Conservation (phyloP, 2,888 invertebrate genomes). For the Drosophila rubida region DNA sequence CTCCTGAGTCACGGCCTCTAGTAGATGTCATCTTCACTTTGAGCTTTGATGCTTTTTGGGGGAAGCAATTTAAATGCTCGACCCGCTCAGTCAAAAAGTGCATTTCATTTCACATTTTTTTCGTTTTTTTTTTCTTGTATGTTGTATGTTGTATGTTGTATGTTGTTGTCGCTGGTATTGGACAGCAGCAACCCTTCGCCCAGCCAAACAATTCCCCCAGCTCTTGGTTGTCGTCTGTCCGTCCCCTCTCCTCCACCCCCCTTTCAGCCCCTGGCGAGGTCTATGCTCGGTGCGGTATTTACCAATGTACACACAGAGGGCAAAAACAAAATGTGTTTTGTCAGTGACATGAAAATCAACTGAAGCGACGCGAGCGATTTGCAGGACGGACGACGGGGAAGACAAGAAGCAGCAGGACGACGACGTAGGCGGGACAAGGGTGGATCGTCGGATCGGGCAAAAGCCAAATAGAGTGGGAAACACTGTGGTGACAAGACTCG, state of each 20-base stretch:
- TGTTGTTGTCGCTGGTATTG: neutral
- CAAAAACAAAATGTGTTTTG: conserved; percentile 66
- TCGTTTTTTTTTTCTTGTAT: neutral
- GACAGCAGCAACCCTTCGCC: conserved; percentile 7
- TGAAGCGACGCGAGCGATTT: conserved; percentile 64
- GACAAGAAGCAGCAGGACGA: conserved; percentile 8
- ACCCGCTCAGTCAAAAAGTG: conserved; percentile 22
- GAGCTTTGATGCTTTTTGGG: conserved; percentile 29
- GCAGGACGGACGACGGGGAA: conserved; percentile 26
- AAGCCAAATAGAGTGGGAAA: neutral
- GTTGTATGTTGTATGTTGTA: too few relatives aligned
- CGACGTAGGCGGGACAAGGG: neutral
- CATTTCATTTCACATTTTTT: conserved; percentile 5
- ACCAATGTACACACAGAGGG: conserved; percentile 58
- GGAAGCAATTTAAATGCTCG: conserved; percentile 38
- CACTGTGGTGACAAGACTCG: neutral
- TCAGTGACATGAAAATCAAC: conserved; percentile 74
- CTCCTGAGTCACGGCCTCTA: neutral
- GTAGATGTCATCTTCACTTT: conserved; percentile 43
- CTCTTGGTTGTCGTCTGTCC: neutral
- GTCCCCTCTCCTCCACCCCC: neutral
- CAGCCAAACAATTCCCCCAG: neutral
- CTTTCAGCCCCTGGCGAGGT: neutral
- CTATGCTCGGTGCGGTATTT: conserved; percentile 41
- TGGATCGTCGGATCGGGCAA: neutral